Conservation (phyloP, 2,113 vertebrate species). For the Cynopterus brachyotis region DNA sequence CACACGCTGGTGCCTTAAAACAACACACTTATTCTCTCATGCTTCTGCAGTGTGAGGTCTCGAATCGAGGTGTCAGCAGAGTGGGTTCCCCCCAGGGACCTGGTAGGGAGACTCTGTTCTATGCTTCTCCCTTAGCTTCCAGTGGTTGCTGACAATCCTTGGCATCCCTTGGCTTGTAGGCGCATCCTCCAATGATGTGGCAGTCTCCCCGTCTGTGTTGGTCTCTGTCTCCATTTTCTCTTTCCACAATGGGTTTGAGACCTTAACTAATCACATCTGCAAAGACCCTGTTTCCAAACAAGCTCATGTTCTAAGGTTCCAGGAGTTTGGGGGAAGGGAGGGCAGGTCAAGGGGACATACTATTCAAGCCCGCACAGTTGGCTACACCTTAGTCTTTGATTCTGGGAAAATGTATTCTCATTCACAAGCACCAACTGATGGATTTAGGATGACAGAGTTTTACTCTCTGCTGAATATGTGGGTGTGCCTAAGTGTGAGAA, state of each 20-base stretch:
- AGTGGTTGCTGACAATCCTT: too few species aligned
- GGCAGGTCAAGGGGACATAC: background rate
- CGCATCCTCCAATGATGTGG: fast-evolving
- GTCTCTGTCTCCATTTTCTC: background rate
- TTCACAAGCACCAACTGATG: background rate
- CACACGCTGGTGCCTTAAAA: background rate
- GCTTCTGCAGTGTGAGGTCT: background rate
- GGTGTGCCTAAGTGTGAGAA: background rate
- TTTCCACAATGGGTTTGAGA: background rate
- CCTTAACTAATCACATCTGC: background rate
- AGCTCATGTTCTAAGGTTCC: background rate
- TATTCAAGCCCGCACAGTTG: background rate
- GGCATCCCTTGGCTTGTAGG: background rate
- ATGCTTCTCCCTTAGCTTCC: background rate
- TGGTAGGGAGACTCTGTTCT: background rate
- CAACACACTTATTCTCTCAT: background rate
- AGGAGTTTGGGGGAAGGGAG: too few species aligned
- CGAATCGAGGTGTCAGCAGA: background rate
- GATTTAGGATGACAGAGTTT: background rate
- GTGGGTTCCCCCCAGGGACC: background rate
- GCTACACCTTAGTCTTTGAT: background rate
- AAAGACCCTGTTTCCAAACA: background rate
- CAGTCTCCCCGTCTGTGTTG: background rate
- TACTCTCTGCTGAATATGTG: background rate
- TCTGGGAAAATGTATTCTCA: background rate